Evolutionary conservation across 2,113 vertebrate genomes (phyloP).

Genomic region (Camelus dromedarius): DNA sequence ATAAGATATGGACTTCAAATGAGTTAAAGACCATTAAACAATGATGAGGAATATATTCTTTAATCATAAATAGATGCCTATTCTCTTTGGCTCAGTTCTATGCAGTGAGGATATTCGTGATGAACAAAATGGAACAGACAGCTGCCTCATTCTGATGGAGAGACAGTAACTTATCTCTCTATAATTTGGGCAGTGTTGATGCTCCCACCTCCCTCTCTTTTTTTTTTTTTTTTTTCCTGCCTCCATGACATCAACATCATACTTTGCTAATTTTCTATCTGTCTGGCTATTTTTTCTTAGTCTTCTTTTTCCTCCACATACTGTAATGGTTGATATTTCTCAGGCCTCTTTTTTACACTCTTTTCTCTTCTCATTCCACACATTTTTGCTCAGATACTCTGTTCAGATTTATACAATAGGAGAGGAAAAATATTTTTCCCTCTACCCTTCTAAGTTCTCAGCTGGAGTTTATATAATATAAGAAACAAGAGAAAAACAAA

Average conservation of each 20-base stretch:
- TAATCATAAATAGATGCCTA: background rate
- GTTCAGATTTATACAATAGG: background rate
- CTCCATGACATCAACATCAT: background rate
- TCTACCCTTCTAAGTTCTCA: background rate
- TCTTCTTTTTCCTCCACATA: background rate
- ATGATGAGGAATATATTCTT: background rate
- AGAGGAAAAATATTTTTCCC: background rate
- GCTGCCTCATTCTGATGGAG: background rate
- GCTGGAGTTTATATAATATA: background rate
- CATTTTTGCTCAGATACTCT: background rate
- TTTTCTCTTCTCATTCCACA: background rate
- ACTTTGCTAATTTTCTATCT: background rate
- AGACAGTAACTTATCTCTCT: background rate
- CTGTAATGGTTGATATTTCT: background rate
- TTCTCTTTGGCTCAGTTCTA: background rate
- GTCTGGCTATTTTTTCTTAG: background rate
- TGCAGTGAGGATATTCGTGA: background rate
- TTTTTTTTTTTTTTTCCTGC: background rate
- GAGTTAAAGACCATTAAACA: background rate
- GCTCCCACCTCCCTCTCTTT: background rate
- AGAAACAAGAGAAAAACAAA: background rate
- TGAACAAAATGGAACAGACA: background rate
- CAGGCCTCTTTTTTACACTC: background rate
- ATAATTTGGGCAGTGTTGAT: background rate
- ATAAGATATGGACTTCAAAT: background rate